Evolutionary conservation across 2,797 vertebrate species (phyloP).

Genomic region (Lophotriccus pileatus): DNA sequence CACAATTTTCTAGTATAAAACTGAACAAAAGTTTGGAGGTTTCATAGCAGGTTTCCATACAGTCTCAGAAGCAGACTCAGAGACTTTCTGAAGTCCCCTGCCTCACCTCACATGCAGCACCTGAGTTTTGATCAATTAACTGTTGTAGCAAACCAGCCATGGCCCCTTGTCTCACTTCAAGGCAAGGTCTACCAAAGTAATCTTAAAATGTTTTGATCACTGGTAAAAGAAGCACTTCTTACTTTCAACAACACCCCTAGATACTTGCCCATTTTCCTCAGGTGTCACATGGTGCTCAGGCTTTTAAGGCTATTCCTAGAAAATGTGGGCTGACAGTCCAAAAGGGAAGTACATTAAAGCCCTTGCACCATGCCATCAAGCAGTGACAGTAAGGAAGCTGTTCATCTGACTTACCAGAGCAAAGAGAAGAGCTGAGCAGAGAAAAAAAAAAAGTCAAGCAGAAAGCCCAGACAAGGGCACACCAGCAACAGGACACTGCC

Average conservation of each 20-base stretch:
- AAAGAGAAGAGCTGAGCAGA: slow-evolving; percentile 49
- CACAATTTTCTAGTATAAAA: background rate
- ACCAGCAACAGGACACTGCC: slow-evolving; percentile 42
- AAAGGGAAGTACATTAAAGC: slow-evolving; percentile 3
- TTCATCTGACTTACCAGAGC: slow-evolving; percentile 73
- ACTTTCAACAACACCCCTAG: background rate
- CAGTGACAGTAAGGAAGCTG: background rate
- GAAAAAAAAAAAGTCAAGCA: slow-evolving; percentile 30
- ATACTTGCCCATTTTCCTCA: background rate
- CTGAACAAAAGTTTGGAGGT: background rate
- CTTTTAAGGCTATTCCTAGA: background rate
- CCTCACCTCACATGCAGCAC: background rate
- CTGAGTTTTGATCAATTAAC: background rate
- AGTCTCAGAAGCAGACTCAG: background rate
- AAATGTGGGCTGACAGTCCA: background rate
- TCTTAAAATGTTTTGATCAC: background rate
- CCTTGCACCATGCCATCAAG: background rate
- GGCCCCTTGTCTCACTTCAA: background rate
- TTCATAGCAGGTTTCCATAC: background rate
- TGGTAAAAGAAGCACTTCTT: background rate
- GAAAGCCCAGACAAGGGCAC: slow-evolving; percentile 58
- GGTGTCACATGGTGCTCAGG: background rate
- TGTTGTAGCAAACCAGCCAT: background rate
- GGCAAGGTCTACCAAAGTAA: background rate
- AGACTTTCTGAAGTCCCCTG: background rate